A percentile compares a stretch with the other conserved stretches of the same genome.
Evolutionary conservation across 2,113 vertebrate genomes (phyloP).

Genomic region (Illadopsis cleaveri): DNA sequence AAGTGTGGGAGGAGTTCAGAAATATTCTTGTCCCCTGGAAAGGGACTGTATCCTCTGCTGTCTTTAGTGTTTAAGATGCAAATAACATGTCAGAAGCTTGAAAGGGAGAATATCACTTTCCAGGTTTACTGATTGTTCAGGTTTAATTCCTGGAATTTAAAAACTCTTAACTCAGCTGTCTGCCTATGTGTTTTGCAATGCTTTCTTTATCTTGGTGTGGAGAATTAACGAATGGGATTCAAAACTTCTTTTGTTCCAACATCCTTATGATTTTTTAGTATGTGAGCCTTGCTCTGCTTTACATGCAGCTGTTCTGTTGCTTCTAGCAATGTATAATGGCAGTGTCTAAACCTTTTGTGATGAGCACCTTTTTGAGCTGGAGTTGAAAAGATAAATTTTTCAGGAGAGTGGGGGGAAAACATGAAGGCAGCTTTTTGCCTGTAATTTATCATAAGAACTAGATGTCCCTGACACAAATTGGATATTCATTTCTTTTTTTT

Average conservation of each 20-base stretch:
- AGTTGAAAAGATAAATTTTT: background rate
- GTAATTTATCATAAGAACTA: background rate
- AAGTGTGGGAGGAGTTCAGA: constrained; percentile 1
- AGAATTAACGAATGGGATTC: background rate
- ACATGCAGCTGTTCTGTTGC: background rate
- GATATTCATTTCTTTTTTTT: background rate
- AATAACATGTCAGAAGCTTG: background rate
- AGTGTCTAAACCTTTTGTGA: background rate
- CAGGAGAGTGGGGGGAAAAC: background rate
- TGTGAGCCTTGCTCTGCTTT: background rate
- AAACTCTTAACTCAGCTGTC: background rate
- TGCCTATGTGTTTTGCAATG: background rate
- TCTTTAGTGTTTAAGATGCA: background rate
- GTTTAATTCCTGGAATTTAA: background rate
- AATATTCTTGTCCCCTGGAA: background rate
- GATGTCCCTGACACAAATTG: background rate
- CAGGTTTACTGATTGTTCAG: background rate
- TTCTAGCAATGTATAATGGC: background rate
- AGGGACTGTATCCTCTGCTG: background rate
- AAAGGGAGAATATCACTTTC: background rate
- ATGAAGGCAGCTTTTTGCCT: background rate
- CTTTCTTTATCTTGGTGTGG: background rate
- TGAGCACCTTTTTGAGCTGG: background rate
- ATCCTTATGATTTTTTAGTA: background rate
- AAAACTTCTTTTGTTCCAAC: background rate